Conservation (phyloP, 2,797 vertebrate genomes). For the Ciconia nigra region DNA sequence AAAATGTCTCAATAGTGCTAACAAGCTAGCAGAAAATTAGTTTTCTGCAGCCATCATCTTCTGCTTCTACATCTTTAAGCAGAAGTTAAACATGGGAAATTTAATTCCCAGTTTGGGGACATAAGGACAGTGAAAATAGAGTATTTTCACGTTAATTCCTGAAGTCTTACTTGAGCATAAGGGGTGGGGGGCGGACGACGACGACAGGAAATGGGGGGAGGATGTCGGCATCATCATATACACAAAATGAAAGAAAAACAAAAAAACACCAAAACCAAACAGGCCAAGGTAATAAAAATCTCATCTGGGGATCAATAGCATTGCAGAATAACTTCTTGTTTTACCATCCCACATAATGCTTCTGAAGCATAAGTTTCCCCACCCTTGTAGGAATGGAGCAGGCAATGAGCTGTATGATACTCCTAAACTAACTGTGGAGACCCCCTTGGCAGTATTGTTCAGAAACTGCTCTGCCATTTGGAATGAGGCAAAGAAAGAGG, state of each 20-base stretch:
- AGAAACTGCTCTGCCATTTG: not conserved
- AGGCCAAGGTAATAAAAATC: not conserved
- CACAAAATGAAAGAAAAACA: not conserved
- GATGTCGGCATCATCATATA: not conserved
- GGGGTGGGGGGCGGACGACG: fast-evolving
- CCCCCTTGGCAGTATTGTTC: not conserved
- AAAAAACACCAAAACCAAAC: not conserved
- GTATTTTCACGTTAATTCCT: not conserved
- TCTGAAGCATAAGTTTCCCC: not conserved
- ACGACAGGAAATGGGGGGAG: not conserved
- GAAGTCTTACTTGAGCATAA: not conserved
- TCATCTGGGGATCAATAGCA: not conserved
- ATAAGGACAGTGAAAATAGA: not conserved
- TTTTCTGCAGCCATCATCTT: not conserved
- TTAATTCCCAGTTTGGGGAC: not conserved
- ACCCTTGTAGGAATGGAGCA: not conserved
- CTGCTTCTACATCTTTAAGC: not conserved
- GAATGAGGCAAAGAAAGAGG: not conserved
- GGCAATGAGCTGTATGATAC: not conserved
- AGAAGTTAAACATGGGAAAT: not conserved
- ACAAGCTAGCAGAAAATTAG: not conserved
- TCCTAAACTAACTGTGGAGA: not conserved
- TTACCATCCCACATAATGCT: not conserved
- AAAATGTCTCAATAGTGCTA: not conserved
- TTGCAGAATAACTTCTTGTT: not conserved